Conservation (phyloP, 2,113 vertebrate species). For the Aphyosemion australe region DNA sequence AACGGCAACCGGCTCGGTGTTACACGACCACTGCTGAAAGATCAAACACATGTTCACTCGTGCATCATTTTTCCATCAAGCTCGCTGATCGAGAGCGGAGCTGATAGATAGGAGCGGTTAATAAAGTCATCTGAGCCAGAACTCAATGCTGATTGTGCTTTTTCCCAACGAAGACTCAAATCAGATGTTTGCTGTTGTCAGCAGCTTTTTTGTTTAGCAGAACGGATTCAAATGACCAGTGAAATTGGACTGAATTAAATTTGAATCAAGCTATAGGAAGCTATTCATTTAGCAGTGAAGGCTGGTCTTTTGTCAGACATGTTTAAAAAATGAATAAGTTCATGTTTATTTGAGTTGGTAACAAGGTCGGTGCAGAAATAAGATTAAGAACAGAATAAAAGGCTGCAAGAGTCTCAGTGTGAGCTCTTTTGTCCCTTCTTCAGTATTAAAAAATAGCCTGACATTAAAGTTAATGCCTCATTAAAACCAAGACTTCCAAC, state of each 20-base stretch:
- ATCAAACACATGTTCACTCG: not conserved
- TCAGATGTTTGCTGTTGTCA: not conserved
- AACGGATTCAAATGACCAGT: not conserved
- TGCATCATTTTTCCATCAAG: not conserved
- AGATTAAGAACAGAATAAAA: no score
- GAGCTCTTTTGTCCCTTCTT: no score
- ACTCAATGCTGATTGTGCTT: not conserved
- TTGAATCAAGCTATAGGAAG: not conserved
- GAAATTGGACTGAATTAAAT: not conserved
- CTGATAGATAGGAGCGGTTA: not conserved
- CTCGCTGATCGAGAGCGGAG: not conserved
- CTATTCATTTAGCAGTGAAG: not conserved
- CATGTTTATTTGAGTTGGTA: no score
- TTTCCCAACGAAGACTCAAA: not conserved
- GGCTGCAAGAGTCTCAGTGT: no score
- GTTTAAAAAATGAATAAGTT: no score
- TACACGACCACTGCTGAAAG: no score
- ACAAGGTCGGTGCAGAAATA: no score
- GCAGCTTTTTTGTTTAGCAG: not conserved
- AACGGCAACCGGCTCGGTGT: not conserved
- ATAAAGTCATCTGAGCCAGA: not conserved
- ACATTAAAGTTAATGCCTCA: no score
- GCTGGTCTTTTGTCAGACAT: not conserved
- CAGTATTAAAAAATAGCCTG: no score
- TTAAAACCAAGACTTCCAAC: no score